Evolutionary conservation across 2,888 invertebrate species (phyloP).

Genomic region (Tenthredo livida): DNA sequence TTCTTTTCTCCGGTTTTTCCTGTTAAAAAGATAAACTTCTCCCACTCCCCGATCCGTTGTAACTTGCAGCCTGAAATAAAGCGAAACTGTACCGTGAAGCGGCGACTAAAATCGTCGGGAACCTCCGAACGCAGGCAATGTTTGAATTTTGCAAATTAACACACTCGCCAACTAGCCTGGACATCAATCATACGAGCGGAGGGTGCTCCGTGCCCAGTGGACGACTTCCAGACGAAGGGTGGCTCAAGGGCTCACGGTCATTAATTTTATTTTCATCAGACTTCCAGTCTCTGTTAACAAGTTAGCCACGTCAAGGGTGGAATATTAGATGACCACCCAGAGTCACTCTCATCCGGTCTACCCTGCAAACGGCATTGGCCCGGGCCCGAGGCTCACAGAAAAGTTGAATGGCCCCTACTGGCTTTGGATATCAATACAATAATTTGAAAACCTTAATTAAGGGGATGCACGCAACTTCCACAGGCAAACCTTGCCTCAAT

Average conservation of each 20-base stretch:
- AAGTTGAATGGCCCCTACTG: background rate
- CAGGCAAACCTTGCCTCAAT: background rate
- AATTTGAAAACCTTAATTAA: constrained; percentile 30
- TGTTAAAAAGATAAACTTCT: background rate
- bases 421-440: constrained; percentile 34
- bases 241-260: constrained; percentile 60
- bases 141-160: constrained; percentile 51
- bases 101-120: constrained; percentile 2
- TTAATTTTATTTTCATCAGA: constrained; percentile 63
- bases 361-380: constrained; percentile 1
- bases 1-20: background rate
- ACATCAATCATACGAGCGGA: constrained; percentile 49
- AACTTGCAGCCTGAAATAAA: background rate
- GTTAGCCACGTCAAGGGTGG: constrained; percentile 49
- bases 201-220: constrained; percentile 43
- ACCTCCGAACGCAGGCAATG: constrained; percentile 1
- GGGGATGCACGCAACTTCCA: background rate
- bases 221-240: constrained; percentile 52
- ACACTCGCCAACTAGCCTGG: constrained; percentile 48
- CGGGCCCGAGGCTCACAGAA: background rate
- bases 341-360: constrained; percentile 38
- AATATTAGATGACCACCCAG: constrained; percentile 49
- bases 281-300: constrained; percentile 54
- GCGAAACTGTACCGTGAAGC: constrained; percentile 1
- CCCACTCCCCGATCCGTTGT: background rate